These are phyloP conservation scores for Toxotes chatareus DNA, from an alignment of 2,113 vertebrate species.

Conservation along the genomic window DNA sequence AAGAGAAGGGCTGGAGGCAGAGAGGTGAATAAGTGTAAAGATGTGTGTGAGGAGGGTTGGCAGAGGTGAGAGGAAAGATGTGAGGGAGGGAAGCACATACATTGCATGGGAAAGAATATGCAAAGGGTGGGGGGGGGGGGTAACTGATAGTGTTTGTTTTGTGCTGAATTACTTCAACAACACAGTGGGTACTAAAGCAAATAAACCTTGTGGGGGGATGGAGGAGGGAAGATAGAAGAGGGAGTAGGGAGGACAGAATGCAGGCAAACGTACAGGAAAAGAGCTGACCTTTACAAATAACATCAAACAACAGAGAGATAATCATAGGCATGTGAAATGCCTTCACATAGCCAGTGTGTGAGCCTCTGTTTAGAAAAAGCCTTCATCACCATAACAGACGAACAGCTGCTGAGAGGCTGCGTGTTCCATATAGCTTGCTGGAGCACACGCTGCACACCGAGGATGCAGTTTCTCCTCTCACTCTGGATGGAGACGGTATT, in stretches of 20 bases:
- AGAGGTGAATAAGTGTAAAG: slow-evolving; percentile 19
- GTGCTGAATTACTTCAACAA: slow-evolving; percentile 66
- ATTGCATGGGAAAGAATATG: slow-evolving; percentile 1
- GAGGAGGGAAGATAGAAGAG: not conserved
- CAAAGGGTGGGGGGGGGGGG: not conserved
- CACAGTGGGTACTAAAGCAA: slow-evolving; percentile 54
- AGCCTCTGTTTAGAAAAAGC: slow-evolving; percentile 75
- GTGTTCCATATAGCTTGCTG: slow-evolving; percentile 47
- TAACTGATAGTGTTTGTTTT: slow-evolving; percentile 61
- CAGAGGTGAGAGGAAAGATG: slow-evolving; percentile 25
- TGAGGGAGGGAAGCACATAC: slow-evolving; percentile 3
- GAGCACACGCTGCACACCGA: slow-evolving; percentile 39
- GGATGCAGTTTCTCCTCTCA: slow-evolving; percentile 16
- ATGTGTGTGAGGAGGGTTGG: not conserved
- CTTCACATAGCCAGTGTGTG: slow-evolving; percentile 66
- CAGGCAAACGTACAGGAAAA: slow-evolving; percentile 32
- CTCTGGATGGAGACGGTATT: slow-evolving; percentile 17
- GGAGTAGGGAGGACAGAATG: slow-evolving; percentile 14
- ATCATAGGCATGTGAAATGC: slow-evolving; percentile 73
- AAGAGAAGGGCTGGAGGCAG: not conserved
- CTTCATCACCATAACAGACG: slow-evolving; percentile 74
- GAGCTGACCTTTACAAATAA: slow-evolving; percentile 20
- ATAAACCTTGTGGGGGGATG: slow-evolving; percentile 47
- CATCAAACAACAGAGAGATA: slow-evolving; percentile 10
- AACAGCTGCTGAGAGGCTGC: slow-evolving; percentile 71